phyloP scores from a whole-genome alignment of 2,888 invertebrate species.

The Drosophila merina region DNA sequence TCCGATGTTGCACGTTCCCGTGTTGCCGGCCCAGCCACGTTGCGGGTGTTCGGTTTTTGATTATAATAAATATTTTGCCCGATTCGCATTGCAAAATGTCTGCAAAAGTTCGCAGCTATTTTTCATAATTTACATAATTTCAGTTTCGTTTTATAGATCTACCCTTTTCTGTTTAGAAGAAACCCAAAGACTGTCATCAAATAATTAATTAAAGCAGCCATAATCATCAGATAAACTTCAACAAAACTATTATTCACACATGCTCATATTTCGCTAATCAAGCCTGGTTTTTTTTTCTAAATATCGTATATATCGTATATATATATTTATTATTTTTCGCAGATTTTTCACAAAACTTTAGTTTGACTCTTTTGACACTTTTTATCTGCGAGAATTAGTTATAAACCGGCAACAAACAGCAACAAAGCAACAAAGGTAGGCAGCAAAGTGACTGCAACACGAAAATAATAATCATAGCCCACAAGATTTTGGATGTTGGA shows the following conservation, averaged over 20 bases:
- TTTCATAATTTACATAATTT: conserved; percentile 42
- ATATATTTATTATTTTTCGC: conserved; percentile 20
- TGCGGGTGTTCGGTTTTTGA: conserved; percentile 76
- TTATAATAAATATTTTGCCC: conserved; percentile 71
- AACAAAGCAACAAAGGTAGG: conserved; percentile 20
- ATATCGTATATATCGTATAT: not conserved
- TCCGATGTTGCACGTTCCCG: conserved; percentile 53
- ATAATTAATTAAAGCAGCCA: conserved; percentile 31
- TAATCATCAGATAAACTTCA: conserved; percentile 22
- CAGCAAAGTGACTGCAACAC: conserved; percentile 2
- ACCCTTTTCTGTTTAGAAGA: not conserved
- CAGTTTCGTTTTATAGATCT: not conserved
- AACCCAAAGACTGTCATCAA: conserved; percentile 32
- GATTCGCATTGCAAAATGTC: conserved; percentile 67
- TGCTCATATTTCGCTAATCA: conserved; percentile 31
- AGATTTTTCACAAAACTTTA: conserved; percentile 33
- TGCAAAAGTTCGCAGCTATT: conserved; percentile 28
- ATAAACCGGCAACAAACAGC: conserved; percentile 23
- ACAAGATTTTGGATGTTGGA: not conserved
- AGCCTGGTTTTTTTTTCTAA: not conserved
- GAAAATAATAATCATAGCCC: conserved; percentile 16
- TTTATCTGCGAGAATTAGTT: conserved; percentile 50
- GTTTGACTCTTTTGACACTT: conserved; percentile 54
- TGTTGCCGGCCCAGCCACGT: conserved; percentile 37
- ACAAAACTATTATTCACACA: conserved; percentile 37